Evolutionary conservation across 2,797 vertebrate genomes (phyloP), one percentile per base, ranked within the genome.

Genomic region (Sternotherus odoratus): DNA sequence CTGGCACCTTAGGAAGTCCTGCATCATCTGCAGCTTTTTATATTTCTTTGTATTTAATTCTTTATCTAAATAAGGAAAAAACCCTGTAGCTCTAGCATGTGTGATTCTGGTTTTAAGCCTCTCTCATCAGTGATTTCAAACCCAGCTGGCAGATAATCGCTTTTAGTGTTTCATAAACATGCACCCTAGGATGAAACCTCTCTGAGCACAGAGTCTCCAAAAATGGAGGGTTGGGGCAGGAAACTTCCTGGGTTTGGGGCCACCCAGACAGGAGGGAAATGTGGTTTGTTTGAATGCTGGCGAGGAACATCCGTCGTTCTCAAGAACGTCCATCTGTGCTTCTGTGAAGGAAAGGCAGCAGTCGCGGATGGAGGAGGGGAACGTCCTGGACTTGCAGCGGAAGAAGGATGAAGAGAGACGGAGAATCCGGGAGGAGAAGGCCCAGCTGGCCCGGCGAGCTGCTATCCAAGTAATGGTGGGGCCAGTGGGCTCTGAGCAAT

Each of bases 361-460:
- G 89, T 56, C 98, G 97, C 97, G 98, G 85, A 97, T 89, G 95
- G 98, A 97, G 57, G 98, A 97, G 50, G 98, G 97, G 36, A 95
- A 95, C 36, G 75, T 96, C 19, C 94, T 97, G 79, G 98, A 98
- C 91, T 94, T 96, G 87, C 98, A 97, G n/a, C 98, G 96, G 90
- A 98, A 96, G 94, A 98, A 97, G 89, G 98, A 98, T 0, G 98
- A 98, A 5, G 99, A 99, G 2, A 97, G 99, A 72, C 98, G 94
- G 85, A 98, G 95, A 48, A 98, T 98, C 84, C 98, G 99, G 2
- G 99, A 99, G 92, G 99, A 99, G 96, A 99, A 99, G 95, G 99
- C 99, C 0, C 98, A 98, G 0, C 97, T 98, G 81, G 99, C 99
- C 6, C 98, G 99, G 17, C 98, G 97, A 1, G 98, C 98, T 2